phyloP scores from a whole-genome alignment of 2,797 vertebrate genomes.

The Manis pentadactyla region DNA sequence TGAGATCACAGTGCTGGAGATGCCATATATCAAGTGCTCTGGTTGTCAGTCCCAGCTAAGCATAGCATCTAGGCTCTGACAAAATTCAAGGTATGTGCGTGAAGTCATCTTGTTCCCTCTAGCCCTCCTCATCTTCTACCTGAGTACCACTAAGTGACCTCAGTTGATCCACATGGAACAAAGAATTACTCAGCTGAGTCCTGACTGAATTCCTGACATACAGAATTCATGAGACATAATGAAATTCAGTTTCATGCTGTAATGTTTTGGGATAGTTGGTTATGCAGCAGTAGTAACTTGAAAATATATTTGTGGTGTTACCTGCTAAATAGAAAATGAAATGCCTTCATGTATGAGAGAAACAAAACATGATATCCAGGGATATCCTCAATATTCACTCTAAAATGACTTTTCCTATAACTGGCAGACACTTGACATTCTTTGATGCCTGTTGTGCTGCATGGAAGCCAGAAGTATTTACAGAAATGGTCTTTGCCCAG shows the following conservation, averaged over 20 bases:
- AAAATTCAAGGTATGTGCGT: neutral
- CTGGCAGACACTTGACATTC: neutral
- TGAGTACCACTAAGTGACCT: neutral
- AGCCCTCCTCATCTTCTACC: neutral
- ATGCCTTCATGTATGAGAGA: neutral
- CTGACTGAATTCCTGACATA: slow-evolving; percentile 15
- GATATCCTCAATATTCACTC: neutral
- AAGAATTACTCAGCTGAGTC: neutral
- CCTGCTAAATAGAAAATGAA: neutral
- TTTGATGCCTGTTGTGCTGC: neutral
- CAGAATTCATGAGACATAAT: slow-evolving; percentile 26
- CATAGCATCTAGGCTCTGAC: neutral
- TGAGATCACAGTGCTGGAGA: neutral
- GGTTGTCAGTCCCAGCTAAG: neutral
- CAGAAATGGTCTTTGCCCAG: neutral
- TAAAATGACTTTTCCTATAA: neutral
- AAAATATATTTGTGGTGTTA: neutral
- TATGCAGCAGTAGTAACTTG: neutral
- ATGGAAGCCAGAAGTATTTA: neutral
- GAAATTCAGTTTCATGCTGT: neutral
- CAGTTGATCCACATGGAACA: neutral
- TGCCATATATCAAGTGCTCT: neutral
- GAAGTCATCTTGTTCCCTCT: neutral
- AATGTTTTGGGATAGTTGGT: neutral
- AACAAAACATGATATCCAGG: neutral